Evolutionary conservation across 2,113 vertebrate species (phyloP), one percentile per base, ranked within the genome.

Genomic region (Oryzias javanicus): DNA sequence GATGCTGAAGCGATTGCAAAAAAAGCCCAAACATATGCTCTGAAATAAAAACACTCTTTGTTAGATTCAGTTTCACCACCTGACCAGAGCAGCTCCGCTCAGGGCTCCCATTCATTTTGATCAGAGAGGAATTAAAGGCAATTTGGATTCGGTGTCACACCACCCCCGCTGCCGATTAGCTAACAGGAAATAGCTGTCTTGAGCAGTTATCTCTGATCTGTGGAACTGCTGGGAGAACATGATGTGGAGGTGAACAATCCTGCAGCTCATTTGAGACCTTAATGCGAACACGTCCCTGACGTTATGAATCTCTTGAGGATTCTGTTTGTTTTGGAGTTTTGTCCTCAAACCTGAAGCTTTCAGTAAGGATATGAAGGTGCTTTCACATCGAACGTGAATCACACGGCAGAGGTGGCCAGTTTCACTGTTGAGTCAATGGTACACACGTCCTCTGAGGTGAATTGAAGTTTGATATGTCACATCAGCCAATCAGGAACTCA

Each of bases 31-130:
- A 73, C 45, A 6, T 59, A 52, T 55, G 66, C 55, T 17, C 19
- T 24, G 41, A 74, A 54, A 70, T 65, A 79, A 61, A 62, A 40
- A 47, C 64, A 72, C 67, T 76, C 79, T 83, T 83, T 86, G 73
- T 66, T 55, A 55, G 83, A 45, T 86, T 74, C 71, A 45, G 74
- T 84, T 89, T 86, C 85, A 82, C 81, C 76, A 82, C 53, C 81
- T 74, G 73, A 54, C 49, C 48, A 60, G 58, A 76, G 62, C 47
- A 29, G 51, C 48, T 72, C 49, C 5, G 59, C 48, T 72, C 49
- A 6, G 59, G 67, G 40, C 41, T 55, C 64, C 15, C 71, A 48
- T 78, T 73, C 24, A 22, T 64, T 79, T 53, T 72, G 72, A 82
- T 79, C 62, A 0, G n/a, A 7, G 8, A 46, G 40, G 76, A 76